Conservation (phyloP, 2,113 vertebrate species). For the Catharus bicknelli region DNA sequence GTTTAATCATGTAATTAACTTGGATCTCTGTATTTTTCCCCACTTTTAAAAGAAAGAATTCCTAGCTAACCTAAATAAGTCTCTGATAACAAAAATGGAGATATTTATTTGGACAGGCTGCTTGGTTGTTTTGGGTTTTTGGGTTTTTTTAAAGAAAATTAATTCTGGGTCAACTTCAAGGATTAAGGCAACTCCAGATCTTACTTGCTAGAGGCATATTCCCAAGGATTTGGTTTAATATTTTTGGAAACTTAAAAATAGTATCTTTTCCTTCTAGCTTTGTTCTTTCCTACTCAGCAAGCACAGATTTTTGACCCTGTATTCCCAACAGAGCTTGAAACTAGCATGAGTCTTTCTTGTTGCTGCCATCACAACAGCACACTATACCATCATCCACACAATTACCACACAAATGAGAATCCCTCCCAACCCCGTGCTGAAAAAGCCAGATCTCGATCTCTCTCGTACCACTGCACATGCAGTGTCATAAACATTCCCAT, state of each 20-base stretch:
- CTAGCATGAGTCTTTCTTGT: accelerated
- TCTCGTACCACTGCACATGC: background rate
- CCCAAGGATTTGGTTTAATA: slow-evolving; percentile 30
- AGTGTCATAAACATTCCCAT: background rate
- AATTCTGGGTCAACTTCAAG: slow-evolving; percentile 4
- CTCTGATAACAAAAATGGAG: background rate
- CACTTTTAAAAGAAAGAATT: background rate
- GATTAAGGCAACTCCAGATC: slow-evolving; percentile 11
- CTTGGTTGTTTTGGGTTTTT: background rate
- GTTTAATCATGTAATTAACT: slow-evolving; percentile 4
- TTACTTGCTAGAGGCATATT: slow-evolving; percentile 12
- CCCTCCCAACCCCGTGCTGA: background rate
- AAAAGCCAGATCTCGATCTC: background rate
- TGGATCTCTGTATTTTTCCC: background rate
- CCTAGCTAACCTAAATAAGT: background rate
- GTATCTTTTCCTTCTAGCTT: background rate
- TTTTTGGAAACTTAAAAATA: slow-evolving; percentile 51
- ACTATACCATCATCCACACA: background rate
- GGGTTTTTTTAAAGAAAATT: background rate
- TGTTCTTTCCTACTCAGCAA: slow-evolving; percentile 20
- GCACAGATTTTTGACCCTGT: slow-evolving; percentile 20
- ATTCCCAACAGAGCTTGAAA: background rate
- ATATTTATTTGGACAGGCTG: background rate
- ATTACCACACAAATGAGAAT: background rate
- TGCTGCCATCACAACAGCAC: background rate